Evolutionary conservation across 2,888 invertebrate species (phyloP), one percentile per base, ranked within the genome.

Genomic region (Pediacus dermestoides): DNA sequence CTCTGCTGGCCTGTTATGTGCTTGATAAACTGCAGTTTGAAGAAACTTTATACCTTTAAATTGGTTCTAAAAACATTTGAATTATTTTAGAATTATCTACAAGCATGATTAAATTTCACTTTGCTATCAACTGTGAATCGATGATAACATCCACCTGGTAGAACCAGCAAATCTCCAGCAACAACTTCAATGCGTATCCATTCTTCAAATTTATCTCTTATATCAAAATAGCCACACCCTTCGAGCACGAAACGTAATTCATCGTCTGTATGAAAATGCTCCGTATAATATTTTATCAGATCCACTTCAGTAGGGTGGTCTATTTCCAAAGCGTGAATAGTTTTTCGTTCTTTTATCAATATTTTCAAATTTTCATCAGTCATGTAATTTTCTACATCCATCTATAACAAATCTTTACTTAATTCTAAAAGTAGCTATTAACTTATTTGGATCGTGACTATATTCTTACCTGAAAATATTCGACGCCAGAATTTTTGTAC

Each of bases 121-220:
- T 84, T 82, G 1, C 70, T 69, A 57, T 94, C 92, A 32, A 91
- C 74, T 0, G 91, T 93, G 65, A 96, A 95, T 37, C 95, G 76
- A 62, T 96, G 95, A 67, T 95, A 95, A 53, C 94, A 92, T 10
- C 95, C 95, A 32, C 89, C 84, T 0, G 95, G 95, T 40, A 96
- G 80, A 37, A 93, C 77, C 42, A 95, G 78, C 70, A 96, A 74
- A 70, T 95, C 95, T 0, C 92, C 92, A 1, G 83, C 74, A 1
- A 69, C 67, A 1, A 92, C 85, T 48, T 82, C 76, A 37, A 96
- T 88, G 25, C 95, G 81, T 52, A 96, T 85, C 95, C 95, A 96
- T 46, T 82, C 74, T 58, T 95, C 93, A 8, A 77, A 63, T 0
- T 63, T 70, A 55, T 91, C 88, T 9, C 95, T 75, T 1, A 94